Evolutionary conservation across 2,888 invertebrate species (phyloP), one percentile per base, ranked within the genome.

Genomic region (Plagiodera versicolora): DNA sequence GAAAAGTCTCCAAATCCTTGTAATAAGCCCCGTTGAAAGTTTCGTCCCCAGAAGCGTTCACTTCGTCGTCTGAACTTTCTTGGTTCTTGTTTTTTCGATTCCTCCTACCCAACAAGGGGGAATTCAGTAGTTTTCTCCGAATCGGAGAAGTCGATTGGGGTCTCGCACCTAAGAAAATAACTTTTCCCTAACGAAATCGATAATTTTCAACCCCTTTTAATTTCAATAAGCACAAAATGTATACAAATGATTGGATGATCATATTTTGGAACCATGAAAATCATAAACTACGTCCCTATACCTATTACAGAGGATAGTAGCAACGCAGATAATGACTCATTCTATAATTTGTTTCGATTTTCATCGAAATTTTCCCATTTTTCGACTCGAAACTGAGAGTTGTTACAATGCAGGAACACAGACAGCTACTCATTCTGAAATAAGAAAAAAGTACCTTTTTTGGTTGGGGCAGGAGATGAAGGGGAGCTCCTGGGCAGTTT

Each of bases 1-100:
- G 95, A 79, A 95, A 94, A 67, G 91, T 93, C 80, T 95, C 95
- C 70, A 95, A 83, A 78, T 95, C 92, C 63, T 89, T 86, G 76
- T 91, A 94, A 80, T 92, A 91, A 71, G 88, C 88, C 66, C 87
- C 86, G 73, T 86, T 85, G 70, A 84, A 84, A 61, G 86, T 81
- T 78, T 85, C 85, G 49, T 85, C 84, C 3, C 85, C 85, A 18
- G 82, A 81, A 17, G 81, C 82, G 19, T 81, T 80, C 17, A 85
- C 85, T 75, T 93, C 93, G 72, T 94, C 93, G 76, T 93, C 93
- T 0, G 92, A 92, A 74, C 92, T 92, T 61, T 80, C 75, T 16
- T 86, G 87, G 58, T 87, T 87, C 71, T 89, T 89, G 77, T 89
- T 90, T 77, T 90, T 91, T 60, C 90, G 84, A 70, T 88, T 85